Percentiles rank a stretch among this genome's conserved stretches.
Evolutionary conservation across 2,113 vertebrate genomes (phyloP).

Genomic region (Otocyon megalotis): DNA sequence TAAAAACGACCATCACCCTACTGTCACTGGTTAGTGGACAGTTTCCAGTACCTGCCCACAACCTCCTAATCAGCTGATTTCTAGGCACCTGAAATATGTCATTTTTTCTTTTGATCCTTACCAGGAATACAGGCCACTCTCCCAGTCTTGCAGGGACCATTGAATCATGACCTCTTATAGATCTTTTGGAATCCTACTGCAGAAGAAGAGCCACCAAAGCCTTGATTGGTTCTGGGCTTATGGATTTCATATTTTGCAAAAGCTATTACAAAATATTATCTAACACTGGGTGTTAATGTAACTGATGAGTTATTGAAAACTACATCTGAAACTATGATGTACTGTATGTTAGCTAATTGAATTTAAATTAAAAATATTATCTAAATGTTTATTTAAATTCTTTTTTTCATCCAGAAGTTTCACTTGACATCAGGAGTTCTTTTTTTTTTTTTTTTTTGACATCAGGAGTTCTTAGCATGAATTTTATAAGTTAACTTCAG

Average conservation of each 20-base stretch:
- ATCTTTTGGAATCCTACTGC: neutral
- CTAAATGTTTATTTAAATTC: neutral
- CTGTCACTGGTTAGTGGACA: neutral
- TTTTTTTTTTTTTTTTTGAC: too few species aligned
- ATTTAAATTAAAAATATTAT: neutral
- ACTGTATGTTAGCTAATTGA: too few species aligned
- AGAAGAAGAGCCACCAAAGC: neutral
- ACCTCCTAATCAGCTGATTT: neutral
- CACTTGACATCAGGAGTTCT: neutral
- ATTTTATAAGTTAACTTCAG: conserved; percentile 37
- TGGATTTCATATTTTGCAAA: neutral
- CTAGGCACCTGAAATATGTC: neutral
- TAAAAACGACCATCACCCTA: neutral
- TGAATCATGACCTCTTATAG: neutral
- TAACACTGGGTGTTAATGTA: too few species aligned
- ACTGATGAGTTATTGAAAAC: too few species aligned
- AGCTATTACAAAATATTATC: neutral
- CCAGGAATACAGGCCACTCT: neutral
- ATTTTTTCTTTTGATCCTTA: neutral
- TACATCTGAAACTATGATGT: too few species aligned
- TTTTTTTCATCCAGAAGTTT: neutral
- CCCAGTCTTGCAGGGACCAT: neutral
- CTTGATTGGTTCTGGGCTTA: neutral
- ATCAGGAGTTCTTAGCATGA: neutral
- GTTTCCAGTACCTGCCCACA: neutral